These are phyloP conservation scores for Catamblyrhynchus diadema DNA, from an alignment of 2,797 vertebrate genomes.

Conservation along the genomic window DNA sequence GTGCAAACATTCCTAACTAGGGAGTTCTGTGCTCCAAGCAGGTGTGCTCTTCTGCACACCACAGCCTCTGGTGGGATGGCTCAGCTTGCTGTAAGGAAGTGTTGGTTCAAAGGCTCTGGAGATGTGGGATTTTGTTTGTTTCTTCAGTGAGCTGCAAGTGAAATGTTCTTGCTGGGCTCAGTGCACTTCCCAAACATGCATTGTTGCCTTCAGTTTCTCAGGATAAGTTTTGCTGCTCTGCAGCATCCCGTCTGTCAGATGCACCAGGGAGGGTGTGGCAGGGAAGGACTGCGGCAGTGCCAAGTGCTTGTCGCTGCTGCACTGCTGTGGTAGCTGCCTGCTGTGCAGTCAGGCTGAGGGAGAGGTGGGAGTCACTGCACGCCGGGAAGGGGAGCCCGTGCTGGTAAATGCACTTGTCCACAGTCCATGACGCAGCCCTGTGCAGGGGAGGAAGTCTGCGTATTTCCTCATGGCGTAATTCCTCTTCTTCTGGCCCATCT, in stretches of 20 bases:
- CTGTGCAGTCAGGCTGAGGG: neutral
- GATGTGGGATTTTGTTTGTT: neutral
- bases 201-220: neutral
- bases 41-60: rapidly evolving
- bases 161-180: neutral
- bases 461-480: neutral
- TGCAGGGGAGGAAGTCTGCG: rapidly evolving
- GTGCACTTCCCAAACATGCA: neutral
- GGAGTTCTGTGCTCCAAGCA: neutral
- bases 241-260: neutral
- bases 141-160: neutral
- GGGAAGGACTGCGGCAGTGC: neutral
- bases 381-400: neutral
- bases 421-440: rapidly evolving
- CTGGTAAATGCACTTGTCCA: neutral
- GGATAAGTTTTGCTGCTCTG: neutral
- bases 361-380: rapidly evolving
- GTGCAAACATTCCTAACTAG: neutral
- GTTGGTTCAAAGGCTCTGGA: neutral
- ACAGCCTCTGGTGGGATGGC: neutral
- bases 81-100: neutral
- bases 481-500: neutral
- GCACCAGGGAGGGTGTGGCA: neutral
- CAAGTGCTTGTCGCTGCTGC: neutral
- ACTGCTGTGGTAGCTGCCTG: neutral